phyloP scores from a whole-genome alignment of 2,113 vertebrate species.

The Oplegnathus fasciatus region DNA sequence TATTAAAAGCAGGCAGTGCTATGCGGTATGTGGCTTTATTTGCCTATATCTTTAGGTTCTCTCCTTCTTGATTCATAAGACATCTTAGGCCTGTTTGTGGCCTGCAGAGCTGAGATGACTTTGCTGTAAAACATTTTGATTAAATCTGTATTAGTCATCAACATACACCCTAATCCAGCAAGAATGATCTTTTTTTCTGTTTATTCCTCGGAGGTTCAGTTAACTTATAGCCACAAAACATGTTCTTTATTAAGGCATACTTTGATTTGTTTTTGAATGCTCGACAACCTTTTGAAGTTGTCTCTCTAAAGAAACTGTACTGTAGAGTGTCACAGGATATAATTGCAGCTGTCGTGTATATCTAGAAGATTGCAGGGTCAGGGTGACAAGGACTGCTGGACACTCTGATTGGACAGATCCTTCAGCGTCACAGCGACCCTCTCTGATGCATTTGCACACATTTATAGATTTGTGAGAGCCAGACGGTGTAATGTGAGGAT shows the following conservation, averaged over 20 bases:
- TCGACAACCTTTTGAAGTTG: neutral
- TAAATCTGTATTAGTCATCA: slow-evolving; percentile 16
- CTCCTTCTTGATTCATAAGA: neutral
- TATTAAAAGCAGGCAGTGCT: neutral
- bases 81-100: neutral
- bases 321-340: neutral
- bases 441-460: neutral
- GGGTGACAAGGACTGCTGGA: neutral
- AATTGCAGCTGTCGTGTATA: neutral
- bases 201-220: neutral
- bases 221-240: neutral
- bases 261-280: neutral
- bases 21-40: neutral
- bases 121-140: neutral
- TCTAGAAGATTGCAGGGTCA: neutral
- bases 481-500: neutral
- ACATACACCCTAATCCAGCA: neutral
- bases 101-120: neutral
- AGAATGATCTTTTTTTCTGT: neutral
- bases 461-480: neutral
- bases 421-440: neutral
- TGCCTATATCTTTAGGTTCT: neutral
- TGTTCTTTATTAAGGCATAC: neutral
- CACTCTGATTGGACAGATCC: neutral
- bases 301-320: neutral